phyloP scores from a whole-genome alignment of 2,113 vertebrate genomes.

The Melanerpes aurifrons region DNA sequence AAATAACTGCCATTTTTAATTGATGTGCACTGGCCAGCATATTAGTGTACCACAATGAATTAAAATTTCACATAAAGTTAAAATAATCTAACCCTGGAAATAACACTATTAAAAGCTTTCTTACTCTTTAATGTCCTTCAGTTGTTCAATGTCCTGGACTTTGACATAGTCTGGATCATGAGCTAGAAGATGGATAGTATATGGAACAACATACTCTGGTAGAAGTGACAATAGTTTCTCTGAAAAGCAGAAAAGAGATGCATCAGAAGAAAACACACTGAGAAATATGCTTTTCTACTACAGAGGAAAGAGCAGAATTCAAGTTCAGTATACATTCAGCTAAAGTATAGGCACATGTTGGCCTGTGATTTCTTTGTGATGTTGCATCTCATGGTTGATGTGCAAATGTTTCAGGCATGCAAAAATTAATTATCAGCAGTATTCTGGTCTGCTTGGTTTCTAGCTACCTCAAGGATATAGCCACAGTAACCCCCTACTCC shows the following conservation, averaged over 20 bases:
- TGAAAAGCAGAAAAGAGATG: conserved; percentile 68
- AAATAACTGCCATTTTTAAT: neutral
- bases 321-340: neutral
- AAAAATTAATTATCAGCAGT: neutral
- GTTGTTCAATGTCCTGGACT: conserved; percentile 97
- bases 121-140: conserved; percentile 99
- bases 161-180: conserved; percentile 99
- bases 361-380: neutral
- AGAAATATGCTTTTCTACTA: neutral
- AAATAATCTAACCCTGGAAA: neutral
- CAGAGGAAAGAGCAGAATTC: neutral
- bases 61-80: neutral
- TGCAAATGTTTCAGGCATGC: neutral
- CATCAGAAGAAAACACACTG: conserved; percentile 27
- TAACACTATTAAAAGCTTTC: conserved; percentile 50
- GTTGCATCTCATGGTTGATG: neutral
- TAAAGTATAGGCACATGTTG: neutral
- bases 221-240: conserved; percentile 96
- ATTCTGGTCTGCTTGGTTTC: neutral
- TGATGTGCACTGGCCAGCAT: neutral
- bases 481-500: neutral
- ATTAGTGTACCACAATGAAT: neutral
- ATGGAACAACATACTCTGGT: conserved; percentile 98
- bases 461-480: neutral
- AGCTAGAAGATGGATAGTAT: conserved; percentile 96